phyloP scores from a whole-genome alignment of 2,888 invertebrate genomes.

The Cephonodes hylas region DNA sequence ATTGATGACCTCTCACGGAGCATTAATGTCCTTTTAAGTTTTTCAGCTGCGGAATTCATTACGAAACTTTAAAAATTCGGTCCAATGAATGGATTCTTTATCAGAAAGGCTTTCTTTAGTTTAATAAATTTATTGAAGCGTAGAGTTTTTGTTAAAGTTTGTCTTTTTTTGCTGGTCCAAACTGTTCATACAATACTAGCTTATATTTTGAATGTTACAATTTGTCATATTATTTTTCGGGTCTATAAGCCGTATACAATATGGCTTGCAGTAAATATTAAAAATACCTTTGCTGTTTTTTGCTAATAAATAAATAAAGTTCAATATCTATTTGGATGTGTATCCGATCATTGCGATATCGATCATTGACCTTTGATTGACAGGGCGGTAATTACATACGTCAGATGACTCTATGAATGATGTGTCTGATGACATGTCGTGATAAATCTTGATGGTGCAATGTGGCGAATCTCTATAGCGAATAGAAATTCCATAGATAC shows the following conservation, averaged over 20 bases:
- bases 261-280: background rate
- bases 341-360: background rate
- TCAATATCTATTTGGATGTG: background rate
- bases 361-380: background rate
- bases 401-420: background rate
- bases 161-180: background rate
- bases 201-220: too few species aligned
- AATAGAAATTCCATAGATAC: too few species aligned
- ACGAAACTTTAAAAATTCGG: constrained; percentile 23
- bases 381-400: background rate
- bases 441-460: background rate
- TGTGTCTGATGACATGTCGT: background rate
- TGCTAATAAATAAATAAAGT: background rate
- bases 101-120: background rate
- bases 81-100: background rate
- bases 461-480: background rate
- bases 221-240: too few species aligned
- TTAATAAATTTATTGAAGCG: background rate
- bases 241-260: too few species aligned
- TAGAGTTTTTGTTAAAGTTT: background rate
- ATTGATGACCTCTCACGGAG: constrained; percentile 36
- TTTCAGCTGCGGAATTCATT: constrained; percentile 25
- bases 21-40: constrained; percentile 26
- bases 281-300: background rate
- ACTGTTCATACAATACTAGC: too few species aligned